These are phyloP conservation scores for Latheticus oryzae DNA, from an alignment of 2,888 invertebrate genomes.

Conservation along the genomic window DNA sequence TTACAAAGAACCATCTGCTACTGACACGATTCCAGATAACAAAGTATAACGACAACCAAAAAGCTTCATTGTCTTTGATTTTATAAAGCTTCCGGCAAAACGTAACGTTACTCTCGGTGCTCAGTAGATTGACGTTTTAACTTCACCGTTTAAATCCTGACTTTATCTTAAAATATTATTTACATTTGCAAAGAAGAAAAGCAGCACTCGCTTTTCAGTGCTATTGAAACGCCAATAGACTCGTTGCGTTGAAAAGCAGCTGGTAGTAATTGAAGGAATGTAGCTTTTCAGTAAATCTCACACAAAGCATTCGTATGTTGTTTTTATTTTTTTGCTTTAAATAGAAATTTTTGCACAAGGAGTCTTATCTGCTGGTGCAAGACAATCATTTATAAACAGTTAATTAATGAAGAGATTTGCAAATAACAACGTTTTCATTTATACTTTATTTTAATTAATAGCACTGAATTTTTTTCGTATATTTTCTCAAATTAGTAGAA, in stretches of 20 bases:
- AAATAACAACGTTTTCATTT: too few relatives aligned
- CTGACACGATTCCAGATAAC: slow-evolving; percentile 3
- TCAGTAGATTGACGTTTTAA: too few relatives aligned
- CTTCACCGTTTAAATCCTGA: slow-evolving; percentile 1
- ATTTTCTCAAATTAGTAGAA: too few relatives aligned
- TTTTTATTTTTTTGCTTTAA: slow-evolving; percentile 3
- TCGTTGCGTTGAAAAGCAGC: too few relatives aligned
- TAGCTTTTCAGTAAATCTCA: slow-evolving; percentile 24
- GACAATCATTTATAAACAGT: too few relatives aligned
- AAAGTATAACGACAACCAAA: background rate
- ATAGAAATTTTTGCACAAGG: too few relatives aligned
- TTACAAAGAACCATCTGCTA: too few relatives aligned
- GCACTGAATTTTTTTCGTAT: too few relatives aligned
- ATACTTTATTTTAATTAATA: too few relatives aligned
- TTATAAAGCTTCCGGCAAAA: too few relatives aligned
- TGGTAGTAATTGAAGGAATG: slow-evolving; percentile 21
- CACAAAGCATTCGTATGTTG: slow-evolving; percentile 11
- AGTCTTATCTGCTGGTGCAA: too few relatives aligned
- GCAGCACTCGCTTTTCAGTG: slow-evolving; percentile 26
- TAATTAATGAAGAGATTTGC: too few relatives aligned
- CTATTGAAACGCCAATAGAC: slow-evolving; percentile 18
- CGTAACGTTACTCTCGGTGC: slow-evolving; percentile 2
- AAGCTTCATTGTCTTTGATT: slow-evolving; percentile 1
- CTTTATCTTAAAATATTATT: slow-evolving; percentile 15
- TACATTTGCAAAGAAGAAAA: slow-evolving; percentile 18